Evolutionary conservation across 2,797 vertebrate genomes (phyloP), one percentile per base, ranked within the genome.

Genomic region (Loriculus beryllinus): DNA sequence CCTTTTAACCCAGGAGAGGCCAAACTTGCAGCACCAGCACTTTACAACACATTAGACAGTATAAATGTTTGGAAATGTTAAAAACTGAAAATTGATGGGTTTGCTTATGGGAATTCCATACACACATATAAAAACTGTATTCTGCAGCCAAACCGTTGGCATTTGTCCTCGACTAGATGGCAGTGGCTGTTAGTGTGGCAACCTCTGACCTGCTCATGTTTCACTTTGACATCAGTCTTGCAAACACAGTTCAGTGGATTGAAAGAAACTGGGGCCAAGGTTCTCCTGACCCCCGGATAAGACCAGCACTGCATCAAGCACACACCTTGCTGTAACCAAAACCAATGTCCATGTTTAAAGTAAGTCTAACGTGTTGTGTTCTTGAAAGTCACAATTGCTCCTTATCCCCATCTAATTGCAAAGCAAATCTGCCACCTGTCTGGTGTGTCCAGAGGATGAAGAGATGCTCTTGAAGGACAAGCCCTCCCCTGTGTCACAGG

Each of bases 301-400:
- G 77, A 62, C 28, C 25, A 43, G 64, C 28, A 23, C 40, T 49
- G 62, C 37, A 75, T 52, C 78, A 23, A 43, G 26, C 3, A 4
- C 74, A 68, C 31, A 51, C 52, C 35, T 57, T 14, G 1, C 48
- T 29, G 9, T 10, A 40, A 82, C 49, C 37, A 57, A 33, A 63
- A 90, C 15, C 7, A 7, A 28, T 6, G 49, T 4, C 42, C 47
- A 15, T 2, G 14, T 39, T 62, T 12, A 45, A 45, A 37, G 17
- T 1, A 51, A 37, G 20, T 15, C 47, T 67, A 2, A 85, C 25
- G 3, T 10, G 31, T 37, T 93, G 71, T 35, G 42, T 75, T 88
- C 81, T 86, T 88, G 68, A 90, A 76, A 91, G 90, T 64, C 81
- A 88, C 47, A 90, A 86, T 87, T 95, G 64, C 70, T 51, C 64